phyloP scores from a whole-genome alignment of 1,140 invertebrate species.

The Aphidius gifuensis region DNA sequence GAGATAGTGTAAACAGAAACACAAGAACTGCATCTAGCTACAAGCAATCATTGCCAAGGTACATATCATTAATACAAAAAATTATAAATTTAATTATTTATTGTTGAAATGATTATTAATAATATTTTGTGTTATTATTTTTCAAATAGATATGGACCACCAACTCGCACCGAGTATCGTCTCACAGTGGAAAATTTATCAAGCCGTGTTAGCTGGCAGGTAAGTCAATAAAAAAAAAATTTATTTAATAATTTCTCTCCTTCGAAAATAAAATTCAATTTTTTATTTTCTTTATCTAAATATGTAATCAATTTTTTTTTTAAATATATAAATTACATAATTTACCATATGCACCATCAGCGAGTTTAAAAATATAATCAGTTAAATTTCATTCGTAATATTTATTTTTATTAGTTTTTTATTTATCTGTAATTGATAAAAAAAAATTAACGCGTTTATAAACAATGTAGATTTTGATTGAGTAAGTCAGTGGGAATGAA shows the following conservation, averaged over 20 bases:
- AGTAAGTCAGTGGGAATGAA: conserved; percentile 52
- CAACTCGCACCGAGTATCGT: conserved; percentile 93
- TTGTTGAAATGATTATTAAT: conserved; percentile 20
- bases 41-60: conserved; percentile 58
- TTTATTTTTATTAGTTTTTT: conserved; percentile 9
- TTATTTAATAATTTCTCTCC: not conserved
- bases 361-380: conserved; percentile 3
- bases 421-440: conserved; percentile 3
- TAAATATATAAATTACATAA: not conserved
- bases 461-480: conserved; percentile 54
- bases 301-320: conserved; percentile 22
- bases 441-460: conserved; percentile 29
- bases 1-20: conserved; percentile 59
- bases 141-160: conserved; percentile 88
- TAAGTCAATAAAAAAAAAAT: conserved; percentile 54
- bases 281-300: conserved; percentile 18
- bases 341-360: conserved; percentile 7
- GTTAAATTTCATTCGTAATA: conserved; percentile 5
- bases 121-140: conserved; percentile 28
- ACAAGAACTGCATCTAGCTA: conserved; percentile 57
- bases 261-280: not conserved
- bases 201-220: conserved; percentile 98
- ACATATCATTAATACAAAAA: conserved; percentile 42
- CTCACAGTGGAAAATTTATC: conserved; percentile 97
- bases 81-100: conserved; percentile 42